A percentile compares a stretch with the other conserved stretches of the same genome.
phyloP scores from a whole-genome alignment of 1,140 invertebrate species.

The Sitodiplosis mosellana region DNA sequence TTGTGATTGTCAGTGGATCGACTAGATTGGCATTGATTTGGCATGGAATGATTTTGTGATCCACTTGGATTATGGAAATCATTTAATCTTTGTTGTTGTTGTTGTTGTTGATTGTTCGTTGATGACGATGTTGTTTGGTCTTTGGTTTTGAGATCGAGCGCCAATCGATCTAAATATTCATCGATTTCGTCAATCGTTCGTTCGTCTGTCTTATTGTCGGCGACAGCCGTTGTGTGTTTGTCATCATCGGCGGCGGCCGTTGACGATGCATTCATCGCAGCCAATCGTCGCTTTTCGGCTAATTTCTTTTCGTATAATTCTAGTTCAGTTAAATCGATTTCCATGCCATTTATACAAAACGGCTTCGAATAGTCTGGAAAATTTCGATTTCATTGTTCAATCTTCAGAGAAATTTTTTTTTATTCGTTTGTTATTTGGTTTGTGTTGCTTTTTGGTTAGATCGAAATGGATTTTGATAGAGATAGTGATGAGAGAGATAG shows the following conservation, averaged over 20 bases:
- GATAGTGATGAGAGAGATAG: too few relatives aligned
- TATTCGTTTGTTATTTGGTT: neutral
- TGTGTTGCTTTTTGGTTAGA: too few relatives aligned
- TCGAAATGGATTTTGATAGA: too few relatives aligned
- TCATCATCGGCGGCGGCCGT: neutral
- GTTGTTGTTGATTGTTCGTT: neutral
- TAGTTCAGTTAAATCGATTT: slow-evolving; percentile 26
- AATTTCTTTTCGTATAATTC: slow-evolving; percentile 19
- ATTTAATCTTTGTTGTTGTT: neutral
- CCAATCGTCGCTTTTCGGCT: slow-evolving; percentile 16
- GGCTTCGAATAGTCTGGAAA: slow-evolving; percentile 3
- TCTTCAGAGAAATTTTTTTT: neutral
- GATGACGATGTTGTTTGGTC: too few relatives aligned
- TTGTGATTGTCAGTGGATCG: too few relatives aligned
- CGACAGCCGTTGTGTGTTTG: neutral
- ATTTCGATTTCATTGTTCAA: neutral
- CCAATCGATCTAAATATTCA: slow-evolving; percentile 21
- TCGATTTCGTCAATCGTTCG: slow-evolving; percentile 19
- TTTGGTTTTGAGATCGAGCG: slow-evolving; percentile 9
- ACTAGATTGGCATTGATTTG: too few relatives aligned
- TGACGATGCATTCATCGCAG: slow-evolving; percentile 1
- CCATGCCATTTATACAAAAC: slow-evolving; percentile 25
- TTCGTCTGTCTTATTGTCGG: neutral
- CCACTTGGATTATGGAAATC: too few relatives aligned
- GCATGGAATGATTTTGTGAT: too few relatives aligned